Conservation (phyloP, 1,140 invertebrate genomes). For the Tribolium castaneum region DNA sequence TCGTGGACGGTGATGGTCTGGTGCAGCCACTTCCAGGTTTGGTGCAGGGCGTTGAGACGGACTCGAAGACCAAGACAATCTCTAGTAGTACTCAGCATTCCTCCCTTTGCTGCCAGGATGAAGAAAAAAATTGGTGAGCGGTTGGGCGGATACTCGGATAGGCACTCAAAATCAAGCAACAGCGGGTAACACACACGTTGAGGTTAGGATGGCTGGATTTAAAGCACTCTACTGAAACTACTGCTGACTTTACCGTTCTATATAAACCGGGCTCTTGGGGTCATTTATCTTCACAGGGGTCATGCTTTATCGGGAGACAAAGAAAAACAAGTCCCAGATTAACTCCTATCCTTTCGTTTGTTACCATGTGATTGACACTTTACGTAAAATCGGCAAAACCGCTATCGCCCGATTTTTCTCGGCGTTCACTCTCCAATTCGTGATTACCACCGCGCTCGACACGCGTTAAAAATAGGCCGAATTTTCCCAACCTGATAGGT, state of each 20-base stretch:
- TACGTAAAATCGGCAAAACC: slow-evolving; percentile 13
- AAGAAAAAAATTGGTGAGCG: slow-evolving; percentile 37
- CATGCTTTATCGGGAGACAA: slow-evolving; percentile 47
- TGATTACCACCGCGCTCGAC: not conserved
- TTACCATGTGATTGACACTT: slow-evolving; percentile 48
- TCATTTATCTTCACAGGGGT: slow-evolving; percentile 51
- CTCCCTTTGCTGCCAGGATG: slow-evolving; percentile 68
- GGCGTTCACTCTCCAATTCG: not conserved
- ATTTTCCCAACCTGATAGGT: not conserved
- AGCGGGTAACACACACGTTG: not conserved
- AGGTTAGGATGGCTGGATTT: not conserved
- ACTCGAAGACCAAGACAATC: slow-evolving; percentile 87
- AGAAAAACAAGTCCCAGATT: slow-evolving; percentile 49
- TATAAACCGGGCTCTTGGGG: slow-evolving; percentile 45
- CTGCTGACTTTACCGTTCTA: slow-evolving; percentile 49
- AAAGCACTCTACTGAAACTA: not conserved
- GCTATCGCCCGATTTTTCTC: not conserved
- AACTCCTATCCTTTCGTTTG: slow-evolving; percentile 37
- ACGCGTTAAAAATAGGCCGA: slow-evolving; percentile 10
- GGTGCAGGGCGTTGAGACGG: slow-evolving; percentile 85
- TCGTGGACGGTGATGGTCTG: slow-evolving; percentile 88
- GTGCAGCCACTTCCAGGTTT: slow-evolving; percentile 93
- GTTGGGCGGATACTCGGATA: not conserved
- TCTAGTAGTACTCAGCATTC: slow-evolving; percentile 83
- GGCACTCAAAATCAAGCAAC: not conserved